Evolutionary conservation across 1,140 invertebrate species (phyloP), one percentile per base, ranked within the genome.

Genomic region (Hycleus cichorii): DNA sequence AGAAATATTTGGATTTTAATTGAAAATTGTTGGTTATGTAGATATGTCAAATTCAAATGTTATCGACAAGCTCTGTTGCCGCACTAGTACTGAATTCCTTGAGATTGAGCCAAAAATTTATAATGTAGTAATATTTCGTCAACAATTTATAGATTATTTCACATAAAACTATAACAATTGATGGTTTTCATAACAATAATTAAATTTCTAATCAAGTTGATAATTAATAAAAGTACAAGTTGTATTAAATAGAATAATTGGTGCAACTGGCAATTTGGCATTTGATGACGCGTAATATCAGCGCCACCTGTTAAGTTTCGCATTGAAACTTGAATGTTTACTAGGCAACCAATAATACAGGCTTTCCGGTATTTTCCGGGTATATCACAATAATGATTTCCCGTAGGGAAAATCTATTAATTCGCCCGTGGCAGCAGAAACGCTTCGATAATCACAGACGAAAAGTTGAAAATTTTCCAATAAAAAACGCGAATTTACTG

Each of bases 401-500:
- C 2, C 70, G 74, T 53, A 68, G 76, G 61, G 78, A 80, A 43
- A 78, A 78, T 59, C 62, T 80, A 9, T 64, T 78, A 53, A 65
- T 76, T 10, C 74, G 76, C 39, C 78, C 78, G 0, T 80, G 77
- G 76, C 72, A 77, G 50, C 72, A 77, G 10, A 64, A 75, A 27
- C 71, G 74, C 49, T 80, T 72, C 63, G 72, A 76, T 56, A 74
- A 78, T 62, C 78, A 80, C 60, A 65, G 76, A 48, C 65, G 64
- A n/a, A 80, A 79, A 66, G 78, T 79, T 32, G 62, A 66, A 43
- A 18, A 46, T 25, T 58, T 18, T 39, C 26, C n/a, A 61, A 12
- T 50, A 18, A 11, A 4, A 45, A 26, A 2, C 8, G 3, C 49
- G 3, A 56, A 45, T 44, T 46, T 49, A 18, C 18, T 18, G 18